phyloP scores from a whole-genome alignment of 2,888 invertebrate genomes.

The Alcis repandata region DNA sequence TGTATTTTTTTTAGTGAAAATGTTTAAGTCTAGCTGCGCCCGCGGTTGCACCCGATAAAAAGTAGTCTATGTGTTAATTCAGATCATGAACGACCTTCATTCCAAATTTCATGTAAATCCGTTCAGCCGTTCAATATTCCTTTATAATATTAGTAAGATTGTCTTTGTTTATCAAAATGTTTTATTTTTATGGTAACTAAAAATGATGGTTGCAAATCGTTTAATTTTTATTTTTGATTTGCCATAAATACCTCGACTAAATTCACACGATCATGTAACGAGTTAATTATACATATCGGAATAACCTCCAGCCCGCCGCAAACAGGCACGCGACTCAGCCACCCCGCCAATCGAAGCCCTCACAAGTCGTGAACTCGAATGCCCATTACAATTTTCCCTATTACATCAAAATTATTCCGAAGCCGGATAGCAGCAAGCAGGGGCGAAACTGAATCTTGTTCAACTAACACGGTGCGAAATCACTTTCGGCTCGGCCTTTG shows the following conservation, averaged over 20 bases:
- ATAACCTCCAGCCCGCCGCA: conserved; percentile 10
- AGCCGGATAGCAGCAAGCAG: conserved; percentile 68
- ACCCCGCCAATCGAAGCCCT: conserved; percentile 37
- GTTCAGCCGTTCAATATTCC: too few species aligned
- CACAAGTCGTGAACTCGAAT: conserved; percentile 70
- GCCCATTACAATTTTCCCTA: conserved; percentile 83
- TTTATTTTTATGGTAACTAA: too few species aligned
- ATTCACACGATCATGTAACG: neutral
- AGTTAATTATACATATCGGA: conserved; percentile 17
- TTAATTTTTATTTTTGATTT: too few species aligned
- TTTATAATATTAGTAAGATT: too few species aligned
- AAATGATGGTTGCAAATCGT: neutral
- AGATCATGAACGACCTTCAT: too few species aligned
- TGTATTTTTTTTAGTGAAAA: too few species aligned
- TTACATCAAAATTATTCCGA: conserved; percentile 84
- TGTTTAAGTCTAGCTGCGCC: too few species aligned
- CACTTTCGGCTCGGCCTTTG: conserved; percentile 84
- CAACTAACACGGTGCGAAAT: conserved; percentile 86
- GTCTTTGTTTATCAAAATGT: too few species aligned
- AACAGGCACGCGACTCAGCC: conserved; percentile 22
- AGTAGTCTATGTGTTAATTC: too few species aligned
- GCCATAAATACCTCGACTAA: neutral
- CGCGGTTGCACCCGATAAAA: too few species aligned
- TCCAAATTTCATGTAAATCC: too few species aligned
- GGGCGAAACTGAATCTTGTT: conserved; percentile 83